phyloP scores from a whole-genome alignment of 2,888 invertebrate genomes.

The Cheilosia vulpina region DNA sequence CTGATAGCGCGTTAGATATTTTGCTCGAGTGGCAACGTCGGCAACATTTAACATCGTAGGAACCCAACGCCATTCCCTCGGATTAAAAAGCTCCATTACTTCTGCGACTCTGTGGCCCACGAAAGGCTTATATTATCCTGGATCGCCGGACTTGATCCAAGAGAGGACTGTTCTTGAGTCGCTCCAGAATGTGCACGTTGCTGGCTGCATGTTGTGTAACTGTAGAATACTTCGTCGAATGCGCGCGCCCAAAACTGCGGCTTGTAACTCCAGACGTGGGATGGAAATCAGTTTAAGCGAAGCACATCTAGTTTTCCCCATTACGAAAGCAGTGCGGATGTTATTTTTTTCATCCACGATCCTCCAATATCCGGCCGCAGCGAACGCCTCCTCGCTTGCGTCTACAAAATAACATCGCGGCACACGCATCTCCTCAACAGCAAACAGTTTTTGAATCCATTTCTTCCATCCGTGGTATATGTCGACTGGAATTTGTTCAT shows the following conservation, averaged over 20 bases:
- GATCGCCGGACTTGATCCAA: conserved; percentile 28
- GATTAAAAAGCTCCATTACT: background rate
- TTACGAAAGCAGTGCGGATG: background rate
- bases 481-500: background rate
- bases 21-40: conserved; percentile 2
- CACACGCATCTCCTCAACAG: background rate
- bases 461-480: background rate
- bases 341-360: background rate
- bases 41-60: background rate
- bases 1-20: background rate
- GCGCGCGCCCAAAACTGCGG: conserved; percentile 21
- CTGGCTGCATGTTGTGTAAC: background rate
- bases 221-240: background rate
- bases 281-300: conserved; percentile 5
- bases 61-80: conserved; percentile 44
- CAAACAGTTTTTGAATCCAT: background rate
- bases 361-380: conserved; percentile 18
- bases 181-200: conserved; percentile 21
- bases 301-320: conserved; percentile 20
- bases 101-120: too few relatives aligned
- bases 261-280: conserved; percentile 34
- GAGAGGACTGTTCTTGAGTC: conserved; percentile 6
- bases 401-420: conserved; percentile 10
- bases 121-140: conserved; percentile 11
- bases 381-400: conserved; percentile 1